These are phyloP conservation scores for Scaptomyza montana DNA, from an alignment of 1,140 invertebrate species.

Conservation along the genomic window DNA sequence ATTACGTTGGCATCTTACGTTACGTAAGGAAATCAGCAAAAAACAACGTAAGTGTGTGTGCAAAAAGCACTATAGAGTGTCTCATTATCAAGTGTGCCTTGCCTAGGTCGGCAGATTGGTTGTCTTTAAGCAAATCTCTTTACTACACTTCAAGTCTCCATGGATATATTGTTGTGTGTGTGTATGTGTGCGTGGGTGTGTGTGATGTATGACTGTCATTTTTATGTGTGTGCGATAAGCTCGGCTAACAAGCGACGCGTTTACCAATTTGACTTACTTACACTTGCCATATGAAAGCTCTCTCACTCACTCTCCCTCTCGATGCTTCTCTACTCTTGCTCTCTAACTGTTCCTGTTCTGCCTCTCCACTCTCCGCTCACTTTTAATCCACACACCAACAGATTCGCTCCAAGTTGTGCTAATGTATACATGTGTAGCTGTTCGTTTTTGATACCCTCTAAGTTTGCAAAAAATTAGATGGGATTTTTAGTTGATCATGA, in stretches of 20 bases:
- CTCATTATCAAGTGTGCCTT: conserved; percentile 68
- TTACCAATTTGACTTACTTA: conserved; percentile 43
- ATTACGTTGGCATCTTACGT: conserved; percentile 66
- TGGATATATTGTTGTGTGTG: background rate
- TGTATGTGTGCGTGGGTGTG: conserved; percentile 8
- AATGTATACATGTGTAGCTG: conserved; percentile 27
- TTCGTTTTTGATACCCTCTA: background rate
- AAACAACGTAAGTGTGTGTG: conserved; percentile 41
- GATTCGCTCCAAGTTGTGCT: conserved; percentile 11
- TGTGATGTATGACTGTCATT: conserved; percentile 50
- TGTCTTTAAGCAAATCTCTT: conserved; percentile 39
- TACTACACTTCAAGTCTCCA: conserved; percentile 3
- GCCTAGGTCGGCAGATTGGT: conserved; percentile 34
- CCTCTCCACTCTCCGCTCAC: conserved; percentile 8
- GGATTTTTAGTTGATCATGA: too few species aligned
- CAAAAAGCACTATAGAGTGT: background rate
- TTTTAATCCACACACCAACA: conserved; percentile 20
- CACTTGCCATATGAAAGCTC: conserved; percentile 32
- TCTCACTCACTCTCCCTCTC: background rate
- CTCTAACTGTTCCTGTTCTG: background rate
- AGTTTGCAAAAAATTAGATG: too few species aligned
- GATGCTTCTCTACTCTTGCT: conserved; percentile 24
- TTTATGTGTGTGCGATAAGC: conserved; percentile 51
- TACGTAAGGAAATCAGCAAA: conserved; percentile 59
- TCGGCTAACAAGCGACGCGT: conserved; percentile 42